phyloP scores from a whole-genome alignment of 2,113 vertebrate species.

The Baryphthengus martii region DNA sequence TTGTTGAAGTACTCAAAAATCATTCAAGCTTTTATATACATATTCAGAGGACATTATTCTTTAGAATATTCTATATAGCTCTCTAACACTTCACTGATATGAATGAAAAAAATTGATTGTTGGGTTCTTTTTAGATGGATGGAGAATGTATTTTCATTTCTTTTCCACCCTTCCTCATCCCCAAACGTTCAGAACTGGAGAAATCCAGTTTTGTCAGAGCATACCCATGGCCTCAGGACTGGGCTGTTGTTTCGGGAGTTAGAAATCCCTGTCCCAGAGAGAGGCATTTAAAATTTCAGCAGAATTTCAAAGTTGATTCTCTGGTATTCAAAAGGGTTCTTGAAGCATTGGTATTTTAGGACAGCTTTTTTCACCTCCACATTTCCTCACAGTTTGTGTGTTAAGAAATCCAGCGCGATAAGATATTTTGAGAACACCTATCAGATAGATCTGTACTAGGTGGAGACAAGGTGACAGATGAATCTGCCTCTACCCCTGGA shows the following conservation, averaged over 20 bases:
- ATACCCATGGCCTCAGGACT: not conserved
- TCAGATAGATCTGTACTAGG: not conserved
- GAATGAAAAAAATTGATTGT: not conserved
- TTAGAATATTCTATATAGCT: not conserved
- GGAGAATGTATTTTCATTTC: not conserved
- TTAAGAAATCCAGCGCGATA: not conserved
- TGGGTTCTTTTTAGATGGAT: not conserved
- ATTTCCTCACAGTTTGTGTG: not conserved
- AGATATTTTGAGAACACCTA: slow-evolving; percentile 42
- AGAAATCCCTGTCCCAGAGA: not conserved
- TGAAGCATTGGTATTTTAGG: not conserved
- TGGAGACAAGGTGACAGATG: slow-evolving; percentile 35
- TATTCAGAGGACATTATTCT: slow-evolving; percentile 30
- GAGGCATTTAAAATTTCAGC: not conserved
- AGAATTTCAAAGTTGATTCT: not conserved
- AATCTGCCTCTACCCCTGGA: not conserved
- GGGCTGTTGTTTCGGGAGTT: not conserved
- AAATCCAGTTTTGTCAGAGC: not conserved
- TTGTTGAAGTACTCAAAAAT: not conserved
- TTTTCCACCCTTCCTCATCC: not conserved
- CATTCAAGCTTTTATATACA: not conserved
- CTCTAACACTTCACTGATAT: not conserved
- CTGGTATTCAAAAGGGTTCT: not conserved
- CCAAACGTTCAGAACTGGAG: not conserved
- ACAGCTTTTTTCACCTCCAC: slow-evolving; percentile 6